Base-by-base conservation (phyloP, 2,113 vertebrate genomes). In the Marmota flaviventris region DNA sequence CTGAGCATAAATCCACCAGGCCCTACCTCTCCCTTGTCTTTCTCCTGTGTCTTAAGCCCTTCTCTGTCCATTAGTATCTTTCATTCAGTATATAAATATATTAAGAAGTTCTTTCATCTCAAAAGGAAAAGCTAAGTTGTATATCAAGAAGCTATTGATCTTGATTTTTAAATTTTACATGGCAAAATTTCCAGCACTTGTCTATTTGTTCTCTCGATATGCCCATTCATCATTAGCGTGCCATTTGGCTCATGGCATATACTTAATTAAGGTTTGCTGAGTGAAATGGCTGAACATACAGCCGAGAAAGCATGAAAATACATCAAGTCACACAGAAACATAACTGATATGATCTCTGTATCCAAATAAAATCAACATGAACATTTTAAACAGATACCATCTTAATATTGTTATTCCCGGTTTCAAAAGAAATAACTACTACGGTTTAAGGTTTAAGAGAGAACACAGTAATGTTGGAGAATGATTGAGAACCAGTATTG, bases 381-480 rank as follows among this genome's bases (percentile, higher is more conserved):
- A 42, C 53, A 45, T 85, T 95, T 90, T 69, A 88, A 67, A 56
- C 16, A 65, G 42, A 32, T 76, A 94, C 34, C 12, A 84, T 70
- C 53, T 84, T 81, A 85, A 51, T 63, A 34, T 13, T 82, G 79
- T 42, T 37, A 76, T 61, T 39, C 29, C 14, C 63, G 25, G 8
- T 61, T 69, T 95, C 77, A 85, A 96, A 97, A 95, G 51, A 85
- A 91, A 92, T 34, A 63, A 48, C 37, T n/a, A 32, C 45, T 42
- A 20, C 70, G 75, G 29, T 73, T 94, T 95, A 22, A 77, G 48
- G 29, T 73, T 94, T 95, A 22, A 77, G 48, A 61, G 77, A 94
- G 53, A 96, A 70, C 4, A 42, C 16, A 42, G 2, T 75, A 20
- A 82, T 65, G 16, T 89, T 91, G 1, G n/a, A 88, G n/a, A 73